Evolutionary conservation across 2,888 invertebrate species (phyloP).

Genomic region (Himalopsyche japonica): DNA sequence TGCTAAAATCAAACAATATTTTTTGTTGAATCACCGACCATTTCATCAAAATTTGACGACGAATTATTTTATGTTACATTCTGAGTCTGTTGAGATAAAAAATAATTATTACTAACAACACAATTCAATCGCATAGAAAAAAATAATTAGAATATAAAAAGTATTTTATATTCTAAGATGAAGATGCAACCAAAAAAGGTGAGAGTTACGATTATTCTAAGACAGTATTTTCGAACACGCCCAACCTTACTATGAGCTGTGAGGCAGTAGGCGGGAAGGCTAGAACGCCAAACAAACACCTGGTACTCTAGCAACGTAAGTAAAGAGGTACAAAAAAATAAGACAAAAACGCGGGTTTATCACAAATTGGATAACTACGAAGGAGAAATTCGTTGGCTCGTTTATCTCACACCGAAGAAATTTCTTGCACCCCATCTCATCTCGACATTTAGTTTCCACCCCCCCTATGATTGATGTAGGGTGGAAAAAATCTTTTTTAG

Average conservation of each 20-base stretch:
- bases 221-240: not conserved
- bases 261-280: not conserved
- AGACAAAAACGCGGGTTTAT: constrained; percentile 37
- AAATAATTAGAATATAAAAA: too few relatives aligned
- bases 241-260: not conserved
- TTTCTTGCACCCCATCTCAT: not conserved
- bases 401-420: not conserved
- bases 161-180: too few relatives aligned
- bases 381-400: not conserved
- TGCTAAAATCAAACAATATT: too few relatives aligned
- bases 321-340: constrained; percentile 28
- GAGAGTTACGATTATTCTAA: not conserved
- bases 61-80: too few relatives aligned
- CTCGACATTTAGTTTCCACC: not conserved
- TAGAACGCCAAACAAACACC: constrained; percentile 32
- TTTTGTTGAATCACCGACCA: too few relatives aligned
- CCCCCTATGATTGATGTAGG: constrained; percentile 31
- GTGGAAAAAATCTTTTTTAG: constrained; percentile 20
- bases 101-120: too few relatives aligned
- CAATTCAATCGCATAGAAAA: too few relatives aligned
- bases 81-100: too few relatives aligned
- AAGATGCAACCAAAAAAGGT: too few relatives aligned
- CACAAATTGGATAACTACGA: constrained; percentile 35
- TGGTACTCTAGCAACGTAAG: constrained; percentile 12
- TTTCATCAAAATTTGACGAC: too few relatives aligned